These are phyloP conservation scores for Elgaria multicarinata DNA, from an alignment of 2,113 vertebrate genomes.

Conservation along the genomic window DNA sequence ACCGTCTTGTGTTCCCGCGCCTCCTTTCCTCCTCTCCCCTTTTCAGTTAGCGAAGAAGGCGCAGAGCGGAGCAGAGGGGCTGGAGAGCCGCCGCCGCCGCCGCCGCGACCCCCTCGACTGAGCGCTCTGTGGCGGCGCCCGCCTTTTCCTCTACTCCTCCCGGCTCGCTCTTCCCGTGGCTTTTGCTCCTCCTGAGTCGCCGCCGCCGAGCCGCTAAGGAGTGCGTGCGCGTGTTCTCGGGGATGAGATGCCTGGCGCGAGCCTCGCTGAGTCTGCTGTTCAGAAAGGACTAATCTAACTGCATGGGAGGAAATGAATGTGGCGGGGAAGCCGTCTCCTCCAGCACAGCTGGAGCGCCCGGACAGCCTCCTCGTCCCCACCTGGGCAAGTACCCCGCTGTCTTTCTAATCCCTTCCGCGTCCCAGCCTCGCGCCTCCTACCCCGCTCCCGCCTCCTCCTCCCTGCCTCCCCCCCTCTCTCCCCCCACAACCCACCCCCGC, in stretches of 20 bases:
- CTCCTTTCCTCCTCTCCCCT: background rate
- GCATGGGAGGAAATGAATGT: conserved; percentile 90
- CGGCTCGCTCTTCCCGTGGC: background rate
- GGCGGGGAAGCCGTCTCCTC: conserved; percentile 79
- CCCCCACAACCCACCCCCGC: too few relatives aligned
- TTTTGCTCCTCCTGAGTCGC: background rate
- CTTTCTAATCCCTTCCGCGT: background rate
- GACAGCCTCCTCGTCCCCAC: conserved; percentile 84
- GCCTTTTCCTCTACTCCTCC: background rate
- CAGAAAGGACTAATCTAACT: conserved; percentile 72
- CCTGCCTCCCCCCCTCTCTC: background rate
- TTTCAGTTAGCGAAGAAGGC: background rate
- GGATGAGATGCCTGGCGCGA: conserved; percentile 78
- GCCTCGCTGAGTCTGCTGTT: conserved; percentile 74
- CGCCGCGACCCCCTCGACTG: background rate
- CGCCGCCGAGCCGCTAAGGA: background rate
- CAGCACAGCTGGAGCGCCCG: conserved; percentile 82
- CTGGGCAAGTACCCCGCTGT: conserved; percentile 82
- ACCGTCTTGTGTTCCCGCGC: background rate
- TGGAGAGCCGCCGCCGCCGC: background rate
- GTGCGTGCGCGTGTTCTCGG: conserved; percentile 17
- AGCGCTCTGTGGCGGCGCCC: background rate
- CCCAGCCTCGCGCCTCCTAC: background rate
- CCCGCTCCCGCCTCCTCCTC: too few relatives aligned
- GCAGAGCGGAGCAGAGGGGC: background rate